Evolutionary conservation across 1,140 invertebrate species (phyloP).

Genomic region (Drosophila serrata): DNA sequence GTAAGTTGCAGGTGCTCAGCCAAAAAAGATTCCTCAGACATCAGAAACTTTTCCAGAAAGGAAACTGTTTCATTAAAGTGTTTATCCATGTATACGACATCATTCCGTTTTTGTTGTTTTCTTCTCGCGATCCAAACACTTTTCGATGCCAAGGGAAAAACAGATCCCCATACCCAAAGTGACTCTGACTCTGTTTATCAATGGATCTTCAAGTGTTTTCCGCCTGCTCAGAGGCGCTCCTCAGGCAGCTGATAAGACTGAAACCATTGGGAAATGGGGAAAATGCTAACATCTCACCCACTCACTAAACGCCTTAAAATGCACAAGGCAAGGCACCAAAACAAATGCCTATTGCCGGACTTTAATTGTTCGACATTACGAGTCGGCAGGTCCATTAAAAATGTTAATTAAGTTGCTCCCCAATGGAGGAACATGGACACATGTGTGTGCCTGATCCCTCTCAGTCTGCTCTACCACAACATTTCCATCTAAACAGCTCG

Average conservation of each 20-base stretch:
- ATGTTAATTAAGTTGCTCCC: constrained; percentile 81
- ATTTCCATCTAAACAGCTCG: constrained; percentile 78
- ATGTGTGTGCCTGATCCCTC: constrained; percentile 30
- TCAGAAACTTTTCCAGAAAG: constrained; percentile 35
- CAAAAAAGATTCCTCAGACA: constrained; percentile 16
- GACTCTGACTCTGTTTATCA: constrained; percentile 49
- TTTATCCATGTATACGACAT: constrained; percentile 37
- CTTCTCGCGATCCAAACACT: constrained; percentile 26
- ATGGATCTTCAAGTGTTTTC: constrained; percentile 66
- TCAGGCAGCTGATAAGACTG: constrained; percentile 73
- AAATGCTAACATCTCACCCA: constrained; percentile 52
- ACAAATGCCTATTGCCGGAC: constrained; percentile 47
- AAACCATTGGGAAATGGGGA: constrained; percentile 15
- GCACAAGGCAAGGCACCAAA: background rate
- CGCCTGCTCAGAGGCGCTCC: constrained; percentile 65
- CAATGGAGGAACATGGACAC: constrained; percentile 61
- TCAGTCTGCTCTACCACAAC: constrained; percentile 61
- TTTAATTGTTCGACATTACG: constrained; percentile 78
- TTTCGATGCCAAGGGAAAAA: constrained; percentile 33
- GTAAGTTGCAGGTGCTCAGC: constrained; percentile 43
- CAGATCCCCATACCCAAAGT: constrained; percentile 22
- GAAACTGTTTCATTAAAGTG: constrained; percentile 40
- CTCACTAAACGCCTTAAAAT: constrained; percentile 29
- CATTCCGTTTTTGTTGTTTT: constrained; percentile 26
- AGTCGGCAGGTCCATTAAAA: constrained; percentile 80